Conservation (phyloP, 30 jellyfish, hydroid and myxozoan genomes). For the Aurelia aurita complex sp. Pacific region DNA sequence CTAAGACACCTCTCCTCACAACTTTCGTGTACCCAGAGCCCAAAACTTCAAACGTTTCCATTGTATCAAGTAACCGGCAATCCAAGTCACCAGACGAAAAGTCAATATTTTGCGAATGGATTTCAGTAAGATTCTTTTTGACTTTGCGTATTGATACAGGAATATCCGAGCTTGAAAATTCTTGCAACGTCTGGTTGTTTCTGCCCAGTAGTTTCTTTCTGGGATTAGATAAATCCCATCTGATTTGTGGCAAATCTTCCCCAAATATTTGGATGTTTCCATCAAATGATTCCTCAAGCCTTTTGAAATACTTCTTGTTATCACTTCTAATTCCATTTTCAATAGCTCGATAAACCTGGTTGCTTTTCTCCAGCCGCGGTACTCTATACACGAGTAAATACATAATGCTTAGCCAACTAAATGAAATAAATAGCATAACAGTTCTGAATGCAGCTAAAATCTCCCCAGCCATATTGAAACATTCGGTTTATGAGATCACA, state of each 20-base stretch:
- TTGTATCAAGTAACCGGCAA: slow-evolving; percentile 35
- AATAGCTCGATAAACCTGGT: neutral
- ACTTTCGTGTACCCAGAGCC: slow-evolving; percentile 76
- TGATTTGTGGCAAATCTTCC: slow-evolving; percentile 14
- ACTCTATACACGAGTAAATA: slow-evolving; percentile 56
- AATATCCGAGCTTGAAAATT: neutral
- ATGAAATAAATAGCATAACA: slow-evolving; percentile 42
- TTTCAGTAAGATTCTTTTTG: neutral
- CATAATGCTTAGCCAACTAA: slow-evolving; percentile 71
- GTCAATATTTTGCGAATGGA: neutral
- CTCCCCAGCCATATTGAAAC: slow-evolving; percentile 69
- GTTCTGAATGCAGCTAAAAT: slow-evolving; percentile 72
- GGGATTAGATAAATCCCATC: slow-evolving; percentile 24
- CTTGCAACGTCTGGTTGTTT: neutral
- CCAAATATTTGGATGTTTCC: slow-evolving; percentile 55
- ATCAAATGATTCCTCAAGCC: neutral
- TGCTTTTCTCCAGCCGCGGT: slow-evolving; percentile 33
- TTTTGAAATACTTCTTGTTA: neutral
- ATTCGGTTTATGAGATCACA: slow-evolving; percentile 3
- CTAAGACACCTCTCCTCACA: slow-evolving; percentile 45
- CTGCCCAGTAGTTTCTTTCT: neutral
- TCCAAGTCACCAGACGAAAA: slow-evolving; percentile 3
- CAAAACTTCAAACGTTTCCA: slow-evolving; percentile 39
- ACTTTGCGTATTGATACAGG: slow-evolving; percentile 2
- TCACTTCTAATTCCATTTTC: neutral